Conservation (phyloP, 2,113 vertebrate genomes). For the Jacana jacana region DNA sequence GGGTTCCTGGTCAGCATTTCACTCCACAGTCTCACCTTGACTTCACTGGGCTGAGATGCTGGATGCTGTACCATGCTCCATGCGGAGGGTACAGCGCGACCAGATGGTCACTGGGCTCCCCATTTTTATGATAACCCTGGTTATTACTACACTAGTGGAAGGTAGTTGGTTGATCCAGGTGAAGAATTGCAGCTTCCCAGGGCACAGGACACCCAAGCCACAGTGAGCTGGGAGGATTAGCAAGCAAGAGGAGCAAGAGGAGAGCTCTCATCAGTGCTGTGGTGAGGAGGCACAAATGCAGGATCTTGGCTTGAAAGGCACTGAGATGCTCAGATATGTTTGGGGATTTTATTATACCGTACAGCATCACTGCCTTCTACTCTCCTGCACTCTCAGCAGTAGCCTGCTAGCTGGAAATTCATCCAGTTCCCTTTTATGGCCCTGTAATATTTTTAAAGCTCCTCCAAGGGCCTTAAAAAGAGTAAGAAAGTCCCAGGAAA, state of each 20-base stretch:
- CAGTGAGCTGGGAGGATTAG: neutral
- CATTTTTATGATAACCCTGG: neutral
- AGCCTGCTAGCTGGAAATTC: neutral
- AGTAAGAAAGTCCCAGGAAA: neutral
- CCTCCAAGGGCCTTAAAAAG: neutral
- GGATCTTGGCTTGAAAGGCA: neutral
- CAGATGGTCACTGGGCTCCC: neutral
- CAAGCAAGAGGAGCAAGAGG: neutral
- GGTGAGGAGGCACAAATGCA: neutral
- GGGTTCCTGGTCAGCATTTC: neutral
- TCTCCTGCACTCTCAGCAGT: neutral
- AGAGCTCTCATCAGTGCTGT: neutral
- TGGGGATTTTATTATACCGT: neutral
- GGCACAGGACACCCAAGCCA: neutral
- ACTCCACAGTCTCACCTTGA: neutral
- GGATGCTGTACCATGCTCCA: neutral
- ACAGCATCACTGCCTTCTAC: neutral
- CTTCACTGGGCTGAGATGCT: neutral
- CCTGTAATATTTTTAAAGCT: neutral
- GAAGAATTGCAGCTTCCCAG: neutral
- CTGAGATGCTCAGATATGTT: neutral
- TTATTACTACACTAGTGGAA: neutral
- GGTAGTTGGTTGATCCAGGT: neutral
- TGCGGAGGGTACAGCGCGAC: neutral
- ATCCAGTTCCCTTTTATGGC: neutral